Conservation (phyloP, 2,797 vertebrate genomes). For the Helostoma temminkii region DNA sequence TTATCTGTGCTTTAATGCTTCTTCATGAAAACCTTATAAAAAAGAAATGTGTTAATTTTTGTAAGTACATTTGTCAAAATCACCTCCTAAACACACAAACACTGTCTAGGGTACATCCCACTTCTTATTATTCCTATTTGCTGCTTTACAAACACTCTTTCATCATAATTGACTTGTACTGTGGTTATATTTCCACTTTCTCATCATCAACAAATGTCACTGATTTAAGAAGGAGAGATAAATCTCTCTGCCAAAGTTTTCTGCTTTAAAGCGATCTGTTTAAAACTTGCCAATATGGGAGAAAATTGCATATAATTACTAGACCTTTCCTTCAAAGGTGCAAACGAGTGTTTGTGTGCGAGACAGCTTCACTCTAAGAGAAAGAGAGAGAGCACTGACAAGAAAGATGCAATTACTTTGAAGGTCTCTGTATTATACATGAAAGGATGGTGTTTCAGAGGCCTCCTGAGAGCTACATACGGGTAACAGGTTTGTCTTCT, state of each 20-base stretch:
- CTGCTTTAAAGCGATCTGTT: slow-evolving; percentile 28
- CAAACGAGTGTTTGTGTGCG: slow-evolving; percentile 33
- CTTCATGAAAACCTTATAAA: background rate
- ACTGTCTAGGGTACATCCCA: background rate
- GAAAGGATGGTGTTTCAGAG: slow-evolving; percentile 60
- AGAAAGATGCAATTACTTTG: slow-evolving; percentile 72
- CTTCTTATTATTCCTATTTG: too few relatives aligned
- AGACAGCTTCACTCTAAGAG: slow-evolving; percentile 19
- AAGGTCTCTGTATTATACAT: slow-evolving; percentile 71
- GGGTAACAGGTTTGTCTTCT: slow-evolving; percentile 65
- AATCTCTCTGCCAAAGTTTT: slow-evolving; percentile 49
- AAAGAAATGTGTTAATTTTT: background rate
- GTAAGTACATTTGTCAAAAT: background rate
- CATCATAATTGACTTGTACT: slow-evolving; percentile 33
- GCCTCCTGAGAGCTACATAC: slow-evolving; percentile 57
- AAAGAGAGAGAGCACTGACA: slow-evolving; percentile 55
- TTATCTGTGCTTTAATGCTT: background rate
- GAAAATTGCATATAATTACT: slow-evolving; percentile 46
- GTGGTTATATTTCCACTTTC: slow-evolving; percentile 45
- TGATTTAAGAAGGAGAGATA: slow-evolving; percentile 38
- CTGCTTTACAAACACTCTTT: slow-evolving; percentile 39
- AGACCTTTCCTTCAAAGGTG: slow-evolving; percentile 56
- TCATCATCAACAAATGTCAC: slow-evolving; percentile 50
- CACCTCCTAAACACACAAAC: slow-evolving; percentile 8
- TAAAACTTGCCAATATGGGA: slow-evolving; percentile 33